These are phyloP conservation scores for Psilopogon haemacephalus DNA, from an alignment of 2,113 vertebrate genomes.

Conservation along the genomic window DNA sequence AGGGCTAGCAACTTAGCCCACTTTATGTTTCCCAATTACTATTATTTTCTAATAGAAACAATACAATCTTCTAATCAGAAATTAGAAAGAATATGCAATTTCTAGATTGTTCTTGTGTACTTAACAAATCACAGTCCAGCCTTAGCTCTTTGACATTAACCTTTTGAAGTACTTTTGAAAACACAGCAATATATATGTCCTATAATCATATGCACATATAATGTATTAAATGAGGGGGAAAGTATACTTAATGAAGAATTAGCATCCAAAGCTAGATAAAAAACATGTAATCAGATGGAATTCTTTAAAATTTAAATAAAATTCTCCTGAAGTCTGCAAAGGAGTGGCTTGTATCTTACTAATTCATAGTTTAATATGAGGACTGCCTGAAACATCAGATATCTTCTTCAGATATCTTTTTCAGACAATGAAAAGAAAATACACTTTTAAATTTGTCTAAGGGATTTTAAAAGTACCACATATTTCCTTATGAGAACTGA, in stretches of 20 bases:
- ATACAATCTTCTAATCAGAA: background rate
- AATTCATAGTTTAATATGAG: background rate
- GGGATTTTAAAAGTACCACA: background rate
- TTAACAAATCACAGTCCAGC: background rate
- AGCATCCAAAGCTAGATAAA: background rate
- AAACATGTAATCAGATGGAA: background rate
- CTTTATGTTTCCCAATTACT: background rate
- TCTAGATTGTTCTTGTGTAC: background rate
- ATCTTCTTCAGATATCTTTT: background rate
- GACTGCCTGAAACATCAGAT: background rate
- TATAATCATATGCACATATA: background rate
- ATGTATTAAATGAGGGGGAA: background rate
- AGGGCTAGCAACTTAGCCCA: accelerated
- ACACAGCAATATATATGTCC: background rate
- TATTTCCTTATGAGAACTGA: background rate
- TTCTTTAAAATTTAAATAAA: background rate
- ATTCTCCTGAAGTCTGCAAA: background rate
- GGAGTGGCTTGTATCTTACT: background rate
- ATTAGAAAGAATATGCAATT: background rate
- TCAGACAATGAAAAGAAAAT: background rate
- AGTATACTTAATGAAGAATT: background rate
- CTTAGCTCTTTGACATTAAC: background rate
- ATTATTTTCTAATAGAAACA: background rate
- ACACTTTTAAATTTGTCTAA: background rate
- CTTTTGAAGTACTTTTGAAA: background rate